These are phyloP conservation scores for Apodemus sylvaticus DNA, from an alignment of 2,113 vertebrate genomes.

Conservation along the genomic window DNA sequence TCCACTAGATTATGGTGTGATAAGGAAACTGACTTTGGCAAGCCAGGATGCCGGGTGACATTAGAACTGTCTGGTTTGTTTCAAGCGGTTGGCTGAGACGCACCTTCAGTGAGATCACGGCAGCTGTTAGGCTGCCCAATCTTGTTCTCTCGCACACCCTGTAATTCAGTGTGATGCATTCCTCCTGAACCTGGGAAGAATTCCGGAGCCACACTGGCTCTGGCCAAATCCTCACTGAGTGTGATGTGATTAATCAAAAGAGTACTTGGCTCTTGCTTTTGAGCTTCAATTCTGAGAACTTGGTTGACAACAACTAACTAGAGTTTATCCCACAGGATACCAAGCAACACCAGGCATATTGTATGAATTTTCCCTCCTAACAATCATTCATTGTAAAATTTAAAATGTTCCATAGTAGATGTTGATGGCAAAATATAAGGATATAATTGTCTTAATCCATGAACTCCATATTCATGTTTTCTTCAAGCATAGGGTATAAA, in stretches of 20 bases:
- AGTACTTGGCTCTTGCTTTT: not conserved
- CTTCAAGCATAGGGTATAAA: not conserved
- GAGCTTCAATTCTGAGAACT: not conserved
- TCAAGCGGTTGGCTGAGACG: not conserved
- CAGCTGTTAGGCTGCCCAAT: no score
- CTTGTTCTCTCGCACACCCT: not conserved
- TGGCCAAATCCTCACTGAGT: not conserved
- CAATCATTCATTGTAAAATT: not conserved
- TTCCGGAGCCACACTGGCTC: not conserved
- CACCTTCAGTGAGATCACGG: not conserved
- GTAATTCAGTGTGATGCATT: not conserved
- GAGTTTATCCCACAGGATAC: slow-evolving; percentile 1
- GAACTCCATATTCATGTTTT: not conserved
- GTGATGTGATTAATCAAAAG: not conserved
- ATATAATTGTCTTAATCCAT: not conserved
- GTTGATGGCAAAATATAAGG: not conserved
- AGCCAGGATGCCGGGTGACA: not conserved
- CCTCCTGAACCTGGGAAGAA: not conserved
- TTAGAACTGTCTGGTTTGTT: not conserved
- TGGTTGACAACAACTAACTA: not conserved
- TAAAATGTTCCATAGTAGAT: slow-evolving; percentile 17
- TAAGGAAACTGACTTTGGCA: not conserved
- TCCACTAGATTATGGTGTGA: not conserved
- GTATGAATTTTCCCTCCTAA: not conserved
- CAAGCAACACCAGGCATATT: not conserved